Evolutionary conservation across 1,140 invertebrate species (phyloP).

Genomic region (Cylas formicarius): DNA sequence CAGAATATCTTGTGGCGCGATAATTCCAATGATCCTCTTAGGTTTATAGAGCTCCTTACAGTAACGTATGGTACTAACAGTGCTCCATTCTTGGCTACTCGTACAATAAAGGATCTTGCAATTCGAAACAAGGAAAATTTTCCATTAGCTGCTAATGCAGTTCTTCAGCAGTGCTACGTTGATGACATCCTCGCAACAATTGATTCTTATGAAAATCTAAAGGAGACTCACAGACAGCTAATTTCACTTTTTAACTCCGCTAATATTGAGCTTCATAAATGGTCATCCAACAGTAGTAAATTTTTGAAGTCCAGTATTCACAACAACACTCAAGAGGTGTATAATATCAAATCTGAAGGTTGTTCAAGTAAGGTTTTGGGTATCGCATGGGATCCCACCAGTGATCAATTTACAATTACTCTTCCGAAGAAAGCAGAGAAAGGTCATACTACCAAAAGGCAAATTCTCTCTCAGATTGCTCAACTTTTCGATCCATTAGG

Average conservation of each 20-base stretch:
- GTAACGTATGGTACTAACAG: conserved; percentile 38
- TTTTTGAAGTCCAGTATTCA: not conserved
- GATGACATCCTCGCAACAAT: conserved; percentile 22
- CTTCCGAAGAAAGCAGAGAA: conserved; percentile 1
- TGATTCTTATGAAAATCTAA: not conserved
- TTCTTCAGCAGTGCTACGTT: conserved; percentile 20
- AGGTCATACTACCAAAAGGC: conserved; percentile 7
- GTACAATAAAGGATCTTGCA: conserved; percentile 31
- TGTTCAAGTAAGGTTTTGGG: conserved; percentile 13
- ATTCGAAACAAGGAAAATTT: conserved; percentile 21
- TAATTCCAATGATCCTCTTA: conserved; percentile 19
- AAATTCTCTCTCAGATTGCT: conserved; percentile 16
- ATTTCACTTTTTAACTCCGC: conserved; percentile 1
- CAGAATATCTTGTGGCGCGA: conserved; percentile 41
- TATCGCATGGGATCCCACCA: conserved; percentile 11
- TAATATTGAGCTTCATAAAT: conserved; percentile 15
- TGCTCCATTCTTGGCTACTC: conserved; percentile 35
- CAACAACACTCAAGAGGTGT: not conserved
- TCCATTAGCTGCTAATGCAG: conserved; percentile 27
- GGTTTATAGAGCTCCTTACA: conserved; percentile 33
- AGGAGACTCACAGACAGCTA: conserved; percentile 1
- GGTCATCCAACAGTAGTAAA: conserved; percentile 6
- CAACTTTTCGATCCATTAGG: conserved; percentile 17
- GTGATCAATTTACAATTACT: conserved; percentile 6
- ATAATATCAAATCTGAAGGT: conserved; percentile 1